A percentile compares a stretch with the other conserved stretches of the same genome.
phyloP scores from a whole-genome alignment of 35 echinoderm and acorn worm genomes.

The Chiridota heheva region DNA sequence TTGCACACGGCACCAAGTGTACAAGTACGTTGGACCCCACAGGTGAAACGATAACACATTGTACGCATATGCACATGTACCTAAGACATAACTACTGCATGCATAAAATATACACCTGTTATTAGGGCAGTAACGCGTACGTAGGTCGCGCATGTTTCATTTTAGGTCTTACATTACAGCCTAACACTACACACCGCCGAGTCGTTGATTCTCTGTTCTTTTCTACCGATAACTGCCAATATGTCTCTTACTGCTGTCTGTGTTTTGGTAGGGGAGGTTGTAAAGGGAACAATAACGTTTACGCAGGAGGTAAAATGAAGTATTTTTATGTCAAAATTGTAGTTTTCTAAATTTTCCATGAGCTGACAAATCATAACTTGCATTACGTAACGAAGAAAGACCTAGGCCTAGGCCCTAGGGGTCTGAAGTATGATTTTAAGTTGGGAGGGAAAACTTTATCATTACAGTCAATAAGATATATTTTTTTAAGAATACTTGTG shows the following conservation, averaged over 20 bases:
- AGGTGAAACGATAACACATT: too few species aligned
- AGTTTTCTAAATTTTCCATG: background rate
- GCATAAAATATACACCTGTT: too few species aligned
- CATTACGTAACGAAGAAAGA: background rate
- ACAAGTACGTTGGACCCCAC: too few species aligned
- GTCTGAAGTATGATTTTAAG: background rate
- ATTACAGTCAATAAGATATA: background rate
- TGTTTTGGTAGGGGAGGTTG: background rate
- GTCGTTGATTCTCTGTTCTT: background rate
- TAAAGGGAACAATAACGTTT: background rate
- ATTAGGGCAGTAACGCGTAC: too few species aligned
- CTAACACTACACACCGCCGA: too few species aligned
- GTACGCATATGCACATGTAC: too few species aligned
- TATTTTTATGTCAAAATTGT: background rate
- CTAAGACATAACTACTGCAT: too few species aligned
- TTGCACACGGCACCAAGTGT: too few species aligned
- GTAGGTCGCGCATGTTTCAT: too few species aligned
- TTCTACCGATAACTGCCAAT: background rate
- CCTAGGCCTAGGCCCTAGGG: background rate
- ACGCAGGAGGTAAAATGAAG: slow-evolving; percentile 1
- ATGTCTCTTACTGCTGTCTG: slow-evolving; percentile 11
- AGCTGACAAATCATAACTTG: background rate
- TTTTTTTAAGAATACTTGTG: background rate
- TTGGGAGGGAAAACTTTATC: background rate
- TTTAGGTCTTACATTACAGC: too few species aligned